Conservation (phyloP, 2,888 invertebrate species). For the Orthosia gothica region DNA sequence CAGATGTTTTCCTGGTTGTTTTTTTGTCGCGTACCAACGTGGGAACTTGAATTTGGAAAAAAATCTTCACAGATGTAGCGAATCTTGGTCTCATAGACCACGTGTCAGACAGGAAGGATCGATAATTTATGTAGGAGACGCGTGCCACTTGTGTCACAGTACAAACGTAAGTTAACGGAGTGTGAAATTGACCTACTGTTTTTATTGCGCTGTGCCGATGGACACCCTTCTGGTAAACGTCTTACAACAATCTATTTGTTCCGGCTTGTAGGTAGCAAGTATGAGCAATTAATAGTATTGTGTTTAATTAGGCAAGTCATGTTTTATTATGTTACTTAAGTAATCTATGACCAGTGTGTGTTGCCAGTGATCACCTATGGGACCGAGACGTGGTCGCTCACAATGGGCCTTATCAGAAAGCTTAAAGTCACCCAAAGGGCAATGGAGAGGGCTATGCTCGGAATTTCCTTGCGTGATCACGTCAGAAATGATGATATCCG, state of each 20-base stretch:
- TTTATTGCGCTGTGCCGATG: slow-evolving; percentile 65
- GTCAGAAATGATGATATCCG: no score
- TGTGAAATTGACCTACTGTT: slow-evolving; percentile 84
- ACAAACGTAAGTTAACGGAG: slow-evolving; percentile 74
- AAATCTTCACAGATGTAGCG: slow-evolving; percentile 83
- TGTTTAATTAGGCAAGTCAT: slow-evolving; percentile 13
- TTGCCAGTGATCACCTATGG: no score
- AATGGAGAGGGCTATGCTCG: no score
- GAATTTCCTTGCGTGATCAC: no score
- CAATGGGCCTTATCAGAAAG: no score
- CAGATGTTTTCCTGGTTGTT: slow-evolving; percentile 87
- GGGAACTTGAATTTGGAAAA: slow-evolving; percentile 83
- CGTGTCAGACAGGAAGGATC: slow-evolving; percentile 87
- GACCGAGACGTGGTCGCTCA: no score
- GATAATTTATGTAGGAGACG: slow-evolving; percentile 76
- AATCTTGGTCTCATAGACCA: slow-evolving; percentile 77
- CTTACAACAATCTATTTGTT: slow-evolving; percentile 61
- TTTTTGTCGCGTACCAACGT: slow-evolving; percentile 85
- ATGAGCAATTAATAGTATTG: slow-evolving; percentile 6
- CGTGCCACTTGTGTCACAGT: slow-evolving; percentile 83
- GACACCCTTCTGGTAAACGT: slow-evolving; percentile 47
- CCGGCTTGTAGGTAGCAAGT: slow-evolving; percentile 37
- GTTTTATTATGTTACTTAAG: slow-evolving; percentile 9
- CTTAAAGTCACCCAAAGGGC: no score
- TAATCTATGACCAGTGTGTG: no score